A percentile compares a stretch with the other conserved stretches of the same genome.
Evolutionary conservation across 2,888 invertebrate species (phyloP).

Genomic region (Drosophila trichaetosa): DNA sequence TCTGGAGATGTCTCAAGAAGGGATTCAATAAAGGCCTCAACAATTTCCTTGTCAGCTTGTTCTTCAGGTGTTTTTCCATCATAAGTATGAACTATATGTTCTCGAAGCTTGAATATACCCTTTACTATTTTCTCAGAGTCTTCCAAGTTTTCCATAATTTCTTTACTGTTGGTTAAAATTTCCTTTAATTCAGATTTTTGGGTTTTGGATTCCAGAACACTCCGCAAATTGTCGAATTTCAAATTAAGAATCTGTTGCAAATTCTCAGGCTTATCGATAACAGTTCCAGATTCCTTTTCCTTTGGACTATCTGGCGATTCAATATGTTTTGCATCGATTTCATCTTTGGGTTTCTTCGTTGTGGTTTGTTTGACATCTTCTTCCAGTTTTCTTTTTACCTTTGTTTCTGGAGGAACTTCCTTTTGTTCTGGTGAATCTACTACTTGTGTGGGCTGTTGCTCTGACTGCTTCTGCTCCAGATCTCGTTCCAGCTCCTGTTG

Average conservation of each 20-base stretch:
- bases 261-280: neutral
- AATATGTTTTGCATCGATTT: slow-evolving; percentile 21
- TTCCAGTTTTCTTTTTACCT: slow-evolving; percentile 35
- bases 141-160: slow-evolving; percentile 49
- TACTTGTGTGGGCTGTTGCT: neutral
- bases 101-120: slow-evolving; percentile 74
- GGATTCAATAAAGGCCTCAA: slow-evolving; percentile 55
- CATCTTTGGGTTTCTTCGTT: slow-evolving; percentile 41
- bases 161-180: slow-evolving; percentile 28
- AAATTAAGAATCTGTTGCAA: slow-evolving; percentile 25
- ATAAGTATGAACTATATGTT: slow-evolving; percentile 82
- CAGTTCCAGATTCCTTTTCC: neutral
- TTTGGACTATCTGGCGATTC: slow-evolving; percentile 7
- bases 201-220: neutral
- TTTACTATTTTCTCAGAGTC: slow-evolving; percentile 58
- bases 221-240: slow-evolving; percentile 22
- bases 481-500: slow-evolving; percentile 6
- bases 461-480: neutral
- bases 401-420: slow-evolving; percentile 18
- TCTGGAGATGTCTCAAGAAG: slow-evolving; percentile 50
- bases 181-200: neutral
- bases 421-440: neutral
- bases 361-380: slow-evolving; percentile 14
- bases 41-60: slow-evolving; percentile 21
- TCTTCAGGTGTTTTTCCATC: slow-evolving; percentile 65